Evolutionary conservation across 2,888 invertebrate species (phyloP).

Genomic region (Villa cingulata): DNA sequence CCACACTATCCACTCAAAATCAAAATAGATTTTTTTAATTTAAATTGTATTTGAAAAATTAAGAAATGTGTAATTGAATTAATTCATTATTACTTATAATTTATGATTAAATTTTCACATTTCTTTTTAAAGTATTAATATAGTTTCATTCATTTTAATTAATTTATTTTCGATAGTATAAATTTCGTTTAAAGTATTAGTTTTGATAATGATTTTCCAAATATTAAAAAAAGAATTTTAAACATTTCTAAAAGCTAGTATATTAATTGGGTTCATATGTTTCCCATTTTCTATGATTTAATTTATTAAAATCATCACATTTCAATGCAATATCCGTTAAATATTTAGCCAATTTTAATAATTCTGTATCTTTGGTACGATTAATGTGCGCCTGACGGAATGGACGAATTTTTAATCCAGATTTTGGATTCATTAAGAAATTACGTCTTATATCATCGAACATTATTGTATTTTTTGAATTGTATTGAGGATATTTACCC

Average conservation of each 20-base stretch:
- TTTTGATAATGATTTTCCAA: too few species aligned
- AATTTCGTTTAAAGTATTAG: too few species aligned
- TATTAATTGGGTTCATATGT: conserved; percentile 41
- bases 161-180: too few species aligned
- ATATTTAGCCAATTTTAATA: conserved; percentile 67
- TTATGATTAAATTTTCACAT: too few species aligned
- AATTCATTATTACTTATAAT: too few species aligned
- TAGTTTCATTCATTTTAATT: too few species aligned
- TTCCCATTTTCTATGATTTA: conserved; percentile 91
- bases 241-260: neutral
- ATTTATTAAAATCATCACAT: conserved; percentile 64
- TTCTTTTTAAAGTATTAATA: too few species aligned
- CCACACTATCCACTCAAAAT: too few species aligned
- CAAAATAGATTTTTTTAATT: too few species aligned
- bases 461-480: conserved; percentile 89
- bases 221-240: too few species aligned
- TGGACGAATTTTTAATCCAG: conserved; percentile 78
- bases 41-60: too few species aligned
- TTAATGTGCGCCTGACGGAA: conserved; percentile 85
- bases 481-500: conserved; percentile 86
- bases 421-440: conserved; percentile 94
- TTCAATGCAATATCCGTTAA: conserved; percentile 67
- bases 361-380: conserved; percentile 67
- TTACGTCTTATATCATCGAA: conserved; percentile 92
- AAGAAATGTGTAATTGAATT: too few species aligned